These are phyloP conservation scores for Synergus umbraculus DNA, from an alignment of 2,888 invertebrate species.

Conservation along the genomic window DNA sequence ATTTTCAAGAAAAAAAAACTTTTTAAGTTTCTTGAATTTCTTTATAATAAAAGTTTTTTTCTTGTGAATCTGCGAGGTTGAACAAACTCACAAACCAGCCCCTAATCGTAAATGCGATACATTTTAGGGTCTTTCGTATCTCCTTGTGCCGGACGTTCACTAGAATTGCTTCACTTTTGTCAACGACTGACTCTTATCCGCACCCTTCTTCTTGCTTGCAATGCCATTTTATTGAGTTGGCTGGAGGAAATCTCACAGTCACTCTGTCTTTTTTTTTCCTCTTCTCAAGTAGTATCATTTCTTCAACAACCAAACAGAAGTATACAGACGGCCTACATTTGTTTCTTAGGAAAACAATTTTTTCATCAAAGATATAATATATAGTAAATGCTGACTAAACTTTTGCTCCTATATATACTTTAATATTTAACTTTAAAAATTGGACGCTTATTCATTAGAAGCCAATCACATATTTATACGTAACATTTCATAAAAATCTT, in stretches of 20 bases:
- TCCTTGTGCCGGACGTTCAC: slow-evolving; percentile 48
- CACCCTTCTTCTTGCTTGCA: slow-evolving; percentile 38
- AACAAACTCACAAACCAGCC: slow-evolving; percentile 41
- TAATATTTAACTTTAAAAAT: no score
- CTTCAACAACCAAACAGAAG: background rate
- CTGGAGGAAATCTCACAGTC: slow-evolving; percentile 34
- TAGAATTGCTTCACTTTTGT: slow-evolving; percentile 54
- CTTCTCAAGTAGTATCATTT: slow-evolving; percentile 21
- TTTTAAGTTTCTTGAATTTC: no score
- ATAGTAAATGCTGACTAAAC: background rate
- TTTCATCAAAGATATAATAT: background rate
- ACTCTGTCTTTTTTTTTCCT: background rate
- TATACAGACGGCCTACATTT: background rate
- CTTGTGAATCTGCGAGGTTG: background rate
- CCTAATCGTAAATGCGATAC: slow-evolving; percentile 49
- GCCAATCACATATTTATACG: no score
- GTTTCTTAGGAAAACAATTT: background rate
- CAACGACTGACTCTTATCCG: slow-evolving; percentile 51
- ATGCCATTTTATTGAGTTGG: slow-evolving; percentile 52
- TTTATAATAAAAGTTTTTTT: no score
- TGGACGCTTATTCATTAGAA: no score
- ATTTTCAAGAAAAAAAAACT: background rate
- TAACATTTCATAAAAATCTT: no score
- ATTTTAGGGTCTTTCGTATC: slow-evolving; percentile 42
- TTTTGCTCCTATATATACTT: no score